Evolutionary conservation across 1,140 invertebrate species (phyloP).

Genomic region (Cardiocondyla obscurior): DNA sequence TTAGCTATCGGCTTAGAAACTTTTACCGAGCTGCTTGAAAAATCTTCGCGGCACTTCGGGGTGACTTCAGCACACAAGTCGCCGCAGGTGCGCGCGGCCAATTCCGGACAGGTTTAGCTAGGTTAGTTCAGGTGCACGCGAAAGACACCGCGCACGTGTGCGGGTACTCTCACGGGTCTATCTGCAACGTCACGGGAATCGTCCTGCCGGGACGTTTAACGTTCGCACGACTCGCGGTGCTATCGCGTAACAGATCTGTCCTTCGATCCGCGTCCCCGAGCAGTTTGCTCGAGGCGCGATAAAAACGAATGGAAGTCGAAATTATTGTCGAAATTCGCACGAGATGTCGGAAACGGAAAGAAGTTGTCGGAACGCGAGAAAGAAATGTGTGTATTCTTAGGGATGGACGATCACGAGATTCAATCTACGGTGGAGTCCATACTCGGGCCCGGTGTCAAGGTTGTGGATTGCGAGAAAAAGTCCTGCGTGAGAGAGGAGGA

Average conservation of each 20-base stretch:
- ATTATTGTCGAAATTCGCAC: conserved; percentile 68
- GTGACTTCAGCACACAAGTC: neutral
- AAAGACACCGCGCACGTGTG: conserved; percentile 22
- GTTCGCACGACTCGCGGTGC: neutral
- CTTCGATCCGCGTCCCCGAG: too few species aligned
- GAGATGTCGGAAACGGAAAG: conserved; percentile 55
- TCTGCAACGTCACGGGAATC: conserved; percentile 16
- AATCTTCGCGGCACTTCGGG: neutral
- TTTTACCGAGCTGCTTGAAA: conserved; percentile 1
- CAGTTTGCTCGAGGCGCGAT: neutral
- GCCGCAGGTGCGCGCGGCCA: conserved; percentile 45
- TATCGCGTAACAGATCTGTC: neutral
- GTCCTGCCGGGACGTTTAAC: neutral
- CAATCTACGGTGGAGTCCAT: conserved; percentile 91
- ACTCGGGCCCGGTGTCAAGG: conserved; percentile 89
- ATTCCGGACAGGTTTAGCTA: conserved; percentile 29
- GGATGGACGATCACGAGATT: conserved; percentile 90
- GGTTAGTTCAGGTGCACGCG: conserved; percentile 54
- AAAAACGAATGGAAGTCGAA: neutral
- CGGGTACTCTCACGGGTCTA: conserved; percentile 54
- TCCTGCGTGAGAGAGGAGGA: conserved; percentile 90
- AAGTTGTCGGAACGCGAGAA: conserved; percentile 25
- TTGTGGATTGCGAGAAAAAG: conserved; percentile 91
- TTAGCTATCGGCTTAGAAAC: neutral
- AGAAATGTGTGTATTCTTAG: conserved; percentile 58